Evolutionary conservation across 2,113 vertebrate genomes (phyloP), one percentile per base, ranked within the genome.

Genomic region (Jaculus jaculus): DNA sequence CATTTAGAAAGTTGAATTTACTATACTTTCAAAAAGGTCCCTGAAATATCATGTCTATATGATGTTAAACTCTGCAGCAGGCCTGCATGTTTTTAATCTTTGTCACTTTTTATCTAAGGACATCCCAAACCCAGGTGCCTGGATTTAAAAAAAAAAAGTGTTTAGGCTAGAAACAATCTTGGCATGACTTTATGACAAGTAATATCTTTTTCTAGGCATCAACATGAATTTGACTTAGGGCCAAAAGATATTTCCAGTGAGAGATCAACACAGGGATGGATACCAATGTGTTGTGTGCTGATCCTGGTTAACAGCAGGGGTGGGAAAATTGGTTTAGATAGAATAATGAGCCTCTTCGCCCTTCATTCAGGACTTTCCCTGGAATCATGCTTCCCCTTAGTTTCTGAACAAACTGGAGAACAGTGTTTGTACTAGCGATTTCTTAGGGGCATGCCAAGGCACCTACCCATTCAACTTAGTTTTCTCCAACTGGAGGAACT

Each of bases 1-100:
- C 95, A 97, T 97, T 97, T 96, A 94, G 95, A 97, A 97, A 97
- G 92, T 92, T 2, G 47, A 97, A 98, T 98, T 98, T 97, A 97
- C 96, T 97, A 79, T 92, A 97, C 90, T 94, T 98, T 97, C 68
- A 89, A 95, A 97, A 96, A 94, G 75, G 78, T 94, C 97, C 96
- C 96, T 97, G 96, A 97, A 97, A 96, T 89, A 97, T 81, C 87
- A 75, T 1, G 54, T 95, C 93, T 96, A 81, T 95, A 96, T 97
- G 95, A 96, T 97, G 97, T 97, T 95, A 96, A 98, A 97, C 96
- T 97, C 97, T 96, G 96, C 94, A 98, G 95, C 96, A 96, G 88
- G 91, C 90, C 96, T 89, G 78, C 72, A 86, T 75, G 97, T 96
- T 96, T 98, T 98, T 97, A 97, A 98, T 98, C 97, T 98, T 93